phyloP scores from a whole-genome alignment of 2,888 invertebrate species.

The Hemaris fuciformis region DNA sequence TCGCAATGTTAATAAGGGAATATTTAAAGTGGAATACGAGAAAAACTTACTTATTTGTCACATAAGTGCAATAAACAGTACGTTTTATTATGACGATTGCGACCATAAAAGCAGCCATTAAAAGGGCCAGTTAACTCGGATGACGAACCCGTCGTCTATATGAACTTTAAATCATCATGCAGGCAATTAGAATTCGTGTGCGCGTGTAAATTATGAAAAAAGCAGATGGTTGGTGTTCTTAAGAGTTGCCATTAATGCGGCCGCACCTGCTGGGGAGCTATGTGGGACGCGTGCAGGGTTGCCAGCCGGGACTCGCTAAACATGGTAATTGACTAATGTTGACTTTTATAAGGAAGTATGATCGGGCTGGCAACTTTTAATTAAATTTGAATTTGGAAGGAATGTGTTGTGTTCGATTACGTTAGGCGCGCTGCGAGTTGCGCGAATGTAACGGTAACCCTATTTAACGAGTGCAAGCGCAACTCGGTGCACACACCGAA shows the following conservation, averaged over 20 bases:
- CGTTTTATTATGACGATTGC: slow-evolving; percentile 33
- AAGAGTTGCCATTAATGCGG: slow-evolving; percentile 61
- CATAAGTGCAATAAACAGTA: not conserved
- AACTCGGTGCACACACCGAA: slow-evolving; percentile 25
- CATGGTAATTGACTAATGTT: slow-evolving; percentile 19
- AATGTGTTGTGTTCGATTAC: not conserved
- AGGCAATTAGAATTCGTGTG: slow-evolving; percentile 64
- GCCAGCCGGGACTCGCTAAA: slow-evolving; percentile 33
- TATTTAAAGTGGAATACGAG: not conserved
- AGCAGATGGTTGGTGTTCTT: slow-evolving; percentile 70
- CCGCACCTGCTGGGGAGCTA: slow-evolving; percentile 63
- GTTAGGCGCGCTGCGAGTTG: not conserved
- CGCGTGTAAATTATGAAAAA: slow-evolving; percentile 66
- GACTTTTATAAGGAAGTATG: slow-evolving; percentile 18
- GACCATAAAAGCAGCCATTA: slow-evolving; percentile 43
- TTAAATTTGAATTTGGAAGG: not conserved
- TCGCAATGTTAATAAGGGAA: not conserved
- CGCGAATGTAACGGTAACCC: slow-evolving; percentile 19
- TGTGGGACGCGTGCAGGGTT: slow-evolving; percentile 41
- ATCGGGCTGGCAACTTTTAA: slow-evolving; percentile 1
- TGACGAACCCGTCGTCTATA: slow-evolving; percentile 32
- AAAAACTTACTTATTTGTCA: not conserved
- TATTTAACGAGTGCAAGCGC: slow-evolving; percentile 24
- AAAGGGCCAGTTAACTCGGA: slow-evolving; percentile 33
- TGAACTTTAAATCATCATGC: slow-evolving; percentile 53